These are phyloP conservation scores for Synanthedon tipuliformis DNA, from an alignment of 2,888 invertebrate species.

Conservation along the genomic window DNA sequence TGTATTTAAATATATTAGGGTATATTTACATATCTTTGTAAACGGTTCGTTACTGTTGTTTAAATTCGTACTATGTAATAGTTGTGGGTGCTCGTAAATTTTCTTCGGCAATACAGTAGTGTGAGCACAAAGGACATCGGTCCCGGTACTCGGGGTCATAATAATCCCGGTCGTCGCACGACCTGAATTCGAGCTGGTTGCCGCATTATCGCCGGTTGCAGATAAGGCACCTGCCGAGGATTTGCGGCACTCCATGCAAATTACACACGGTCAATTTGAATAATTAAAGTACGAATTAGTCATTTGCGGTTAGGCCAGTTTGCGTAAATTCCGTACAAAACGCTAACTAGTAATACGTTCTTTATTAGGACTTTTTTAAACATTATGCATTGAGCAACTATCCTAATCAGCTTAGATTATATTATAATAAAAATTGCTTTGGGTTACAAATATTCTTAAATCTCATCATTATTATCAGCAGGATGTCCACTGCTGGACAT, in stretches of 20 bases:
- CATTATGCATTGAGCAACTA: too few species aligned
- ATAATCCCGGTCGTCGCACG: slow-evolving; percentile 17
- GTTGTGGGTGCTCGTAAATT: not conserved
- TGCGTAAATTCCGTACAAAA: too few species aligned
- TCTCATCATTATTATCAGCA: too few species aligned
- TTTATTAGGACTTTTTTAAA: too few species aligned
- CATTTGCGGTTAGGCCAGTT: not conserved
- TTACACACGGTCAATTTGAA: slow-evolving; percentile 1
- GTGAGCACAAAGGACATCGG: slow-evolving; percentile 14
- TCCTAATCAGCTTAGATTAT: too few species aligned
- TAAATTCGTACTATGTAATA: not conserved
- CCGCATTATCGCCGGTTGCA: slow-evolving; percentile 14
- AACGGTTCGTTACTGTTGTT: too few species aligned
- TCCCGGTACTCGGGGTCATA: slow-evolving; percentile 4
- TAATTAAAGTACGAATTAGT: not conserved
- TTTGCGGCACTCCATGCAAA: slow-evolving; percentile 2
- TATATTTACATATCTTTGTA: too few species aligned
- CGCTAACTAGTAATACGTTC: too few species aligned
- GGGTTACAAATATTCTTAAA: too few species aligned
- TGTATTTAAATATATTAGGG: too few species aligned
- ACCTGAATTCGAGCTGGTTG: slow-evolving; percentile 14
- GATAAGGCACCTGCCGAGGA: slow-evolving; percentile 9
- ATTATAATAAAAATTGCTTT: too few species aligned
- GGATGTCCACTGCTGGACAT: too few species aligned
- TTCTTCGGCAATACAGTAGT: slow-evolving; percentile 4